Evolutionary conservation across 2,888 invertebrate species (phyloP), one percentile per base, ranked within the genome.

Genomic region (Encarsia formosa): DNA sequence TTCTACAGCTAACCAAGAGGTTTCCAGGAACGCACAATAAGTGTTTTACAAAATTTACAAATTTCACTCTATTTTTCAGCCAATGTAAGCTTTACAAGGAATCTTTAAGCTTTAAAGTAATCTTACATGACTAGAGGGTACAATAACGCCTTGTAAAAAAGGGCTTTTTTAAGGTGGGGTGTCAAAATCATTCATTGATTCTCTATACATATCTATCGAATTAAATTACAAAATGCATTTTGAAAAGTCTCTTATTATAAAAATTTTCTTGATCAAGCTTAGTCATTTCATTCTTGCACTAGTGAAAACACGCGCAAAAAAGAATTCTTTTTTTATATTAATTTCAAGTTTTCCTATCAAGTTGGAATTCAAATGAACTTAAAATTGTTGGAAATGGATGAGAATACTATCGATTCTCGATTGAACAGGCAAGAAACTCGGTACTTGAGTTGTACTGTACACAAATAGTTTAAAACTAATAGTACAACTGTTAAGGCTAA

Each of bases 91-190:
- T 23, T 32, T 31, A 24, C 22, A 44, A 35, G 22, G 19, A 37
- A 52, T 42, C 20, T n/a, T n/a, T n/a, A n/a, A n/a, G n/a, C n/a
- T n/a, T n/a, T n/a, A 37, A 44, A 37, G 23, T 52, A 44, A 52
- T 41, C 44, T 49, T 56, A 52, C 16, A 19, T 50, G 56, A 56
- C 56, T 56, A 52, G 56, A 38, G 45, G 41, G 29, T 56, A 52
- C 45, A 42, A 31, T 38, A 49, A 52, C 42, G 19, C 32, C 49
- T 52, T 56, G 41, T 35, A 26, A 34, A 18, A 19, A 15, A 22
- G n/a, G 11, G 24, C 19, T 44, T 6, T 44, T 15, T 26, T 44
- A 44, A 43, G 16, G 24, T 11, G 5, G 20, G 32, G 38, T 29
- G 8, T 43, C 24, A 13, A 51, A 48, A 50, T 35, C 9, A 32